phyloP scores from a whole-genome alignment of 2,888 invertebrate species.

The Meganola albula region DNA sequence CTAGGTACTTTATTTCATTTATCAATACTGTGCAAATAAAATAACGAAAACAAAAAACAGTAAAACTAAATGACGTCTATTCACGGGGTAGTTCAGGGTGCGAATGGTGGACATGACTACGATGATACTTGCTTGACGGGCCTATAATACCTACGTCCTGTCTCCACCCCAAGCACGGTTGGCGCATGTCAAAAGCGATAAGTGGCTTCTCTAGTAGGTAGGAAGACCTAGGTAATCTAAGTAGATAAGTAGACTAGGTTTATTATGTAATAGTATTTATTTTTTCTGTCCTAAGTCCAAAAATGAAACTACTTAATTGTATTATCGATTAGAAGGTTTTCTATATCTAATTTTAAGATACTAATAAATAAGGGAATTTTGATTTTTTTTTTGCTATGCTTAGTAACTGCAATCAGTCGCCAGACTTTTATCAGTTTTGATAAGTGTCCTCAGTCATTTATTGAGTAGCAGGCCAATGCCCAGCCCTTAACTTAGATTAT shows the following conservation, averaged over 20 bases:
- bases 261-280: not conserved
- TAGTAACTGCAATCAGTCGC: too few relatives aligned
- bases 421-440: too few relatives aligned
- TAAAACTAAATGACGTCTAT: slow-evolving; percentile 37
- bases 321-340: too few relatives aligned
- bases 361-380: too few relatives aligned
- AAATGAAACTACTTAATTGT: too few relatives aligned
- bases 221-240: slow-evolving; percentile 28
- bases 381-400: too few relatives aligned
- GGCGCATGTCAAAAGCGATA: slow-evolving; percentile 38
- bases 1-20: too few relatives aligned
- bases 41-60: slow-evolving; percentile 14
- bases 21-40: slow-evolving; percentile 16
- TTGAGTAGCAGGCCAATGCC: too few relatives aligned
- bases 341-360: too few relatives aligned
- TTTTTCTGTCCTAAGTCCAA: too few relatives aligned
- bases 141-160: slow-evolving; percentile 36
- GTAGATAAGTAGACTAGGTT: slow-evolving; percentile 11
- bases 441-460: too few relatives aligned
- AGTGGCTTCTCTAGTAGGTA: slow-evolving; percentile 22
- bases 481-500: too few relatives aligned
- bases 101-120: slow-evolving; percentile 50
- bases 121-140: slow-evolving; percentile 34
- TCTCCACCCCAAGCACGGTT: slow-evolving; percentile 44
- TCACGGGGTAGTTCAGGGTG: slow-evolving; percentile 43